Base-by-base conservation (phyloP, 1,140 invertebrate species). In the Musca domestica region DNA sequence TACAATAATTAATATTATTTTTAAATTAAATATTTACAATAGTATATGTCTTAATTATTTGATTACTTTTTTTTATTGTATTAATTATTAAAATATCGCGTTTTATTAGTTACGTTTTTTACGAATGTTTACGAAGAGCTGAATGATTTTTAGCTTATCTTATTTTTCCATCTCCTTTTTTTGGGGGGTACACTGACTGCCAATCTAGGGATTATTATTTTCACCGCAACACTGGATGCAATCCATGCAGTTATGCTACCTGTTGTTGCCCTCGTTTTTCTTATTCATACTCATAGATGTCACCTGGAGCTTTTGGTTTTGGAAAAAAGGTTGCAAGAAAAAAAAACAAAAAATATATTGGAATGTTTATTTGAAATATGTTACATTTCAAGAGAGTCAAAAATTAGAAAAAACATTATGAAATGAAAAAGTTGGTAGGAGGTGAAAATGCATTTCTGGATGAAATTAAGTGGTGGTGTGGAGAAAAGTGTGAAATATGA, bases 241-340 rank as follows among this genome's bases (percentile, higher is more conserved):
- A 72, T 82, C 80, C 78, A 82, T 82, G 71, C 80, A 81, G 72
- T 81, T 81, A 41, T 81, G 80, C 77, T 81, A 81, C 75, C 80
- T 81, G 27, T 74, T 82, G 46, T 76, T 82, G 47, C 78, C 78
- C 69, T 81, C 80, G 68, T 72, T 76, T 70, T 81, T 81, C 54
- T 71, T 70, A 73, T 68, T 80, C 68, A 74, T 74, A 73, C 78
- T 79, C 71, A 73, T 76, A 69, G 80, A 77, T 68, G 76, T 81
- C 71, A 81, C 58, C 73, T 81, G 79, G 54, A 78, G 30, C 79
- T 81, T 66, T n/a, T n/a, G n/a, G 61, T 15, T 20, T 15, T n/a
- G 27, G 65, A 12, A 14, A 5, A 2, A 22, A 14, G 9, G n/a
- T n/a, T 15, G n/a, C 27, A 22, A 9, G 49, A 56, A 58, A 58